Conservation (phyloP, 2,888 invertebrate species). For the Drosophila mimetica region DNA sequence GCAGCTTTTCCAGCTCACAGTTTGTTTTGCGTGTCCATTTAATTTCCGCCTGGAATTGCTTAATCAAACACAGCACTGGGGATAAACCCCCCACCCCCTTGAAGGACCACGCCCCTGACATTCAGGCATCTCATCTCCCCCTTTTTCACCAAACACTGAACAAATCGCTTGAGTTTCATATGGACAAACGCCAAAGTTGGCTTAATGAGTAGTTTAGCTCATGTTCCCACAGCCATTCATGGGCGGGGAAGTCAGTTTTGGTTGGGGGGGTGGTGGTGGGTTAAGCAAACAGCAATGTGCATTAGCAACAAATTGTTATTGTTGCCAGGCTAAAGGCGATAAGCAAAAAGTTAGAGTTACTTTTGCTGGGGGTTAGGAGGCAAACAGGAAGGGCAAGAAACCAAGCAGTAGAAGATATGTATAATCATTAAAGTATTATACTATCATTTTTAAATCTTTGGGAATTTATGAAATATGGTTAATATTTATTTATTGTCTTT, state of each 20-base stretch:
- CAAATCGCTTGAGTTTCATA: slow-evolving; percentile 51
- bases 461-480: neutral
- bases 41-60: slow-evolving; percentile 80
- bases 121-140: neutral
- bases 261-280: slow-evolving; percentile 11
- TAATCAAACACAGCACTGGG: slow-evolving; percentile 72
- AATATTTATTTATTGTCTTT: neutral
- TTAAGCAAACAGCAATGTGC: slow-evolving; percentile 64
- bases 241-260: neutral
- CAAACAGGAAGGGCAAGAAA: neutral
- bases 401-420: neutral
- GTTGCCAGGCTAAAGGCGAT: slow-evolving; percentile 53
- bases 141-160: slow-evolving; percentile 5
- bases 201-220: slow-evolving; percentile 66
- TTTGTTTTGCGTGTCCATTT: slow-evolving; percentile 78
- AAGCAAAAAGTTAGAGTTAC: slow-evolving; percentile 39
- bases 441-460: neutral
- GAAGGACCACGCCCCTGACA: slow-evolving; percentile 7
- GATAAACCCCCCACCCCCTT: slow-evolving; percentile 28
- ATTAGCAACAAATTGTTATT: slow-evolving; percentile 77
- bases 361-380: neutral
- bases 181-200: slow-evolving; percentile 50
- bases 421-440: neutral
- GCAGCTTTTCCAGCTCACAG: slow-evolving; percentile 41
- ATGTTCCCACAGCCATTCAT: slow-evolving; percentile 31